phyloP scores from a whole-genome alignment of 2,888 invertebrate species.

The Rhodophaea formosa region DNA sequence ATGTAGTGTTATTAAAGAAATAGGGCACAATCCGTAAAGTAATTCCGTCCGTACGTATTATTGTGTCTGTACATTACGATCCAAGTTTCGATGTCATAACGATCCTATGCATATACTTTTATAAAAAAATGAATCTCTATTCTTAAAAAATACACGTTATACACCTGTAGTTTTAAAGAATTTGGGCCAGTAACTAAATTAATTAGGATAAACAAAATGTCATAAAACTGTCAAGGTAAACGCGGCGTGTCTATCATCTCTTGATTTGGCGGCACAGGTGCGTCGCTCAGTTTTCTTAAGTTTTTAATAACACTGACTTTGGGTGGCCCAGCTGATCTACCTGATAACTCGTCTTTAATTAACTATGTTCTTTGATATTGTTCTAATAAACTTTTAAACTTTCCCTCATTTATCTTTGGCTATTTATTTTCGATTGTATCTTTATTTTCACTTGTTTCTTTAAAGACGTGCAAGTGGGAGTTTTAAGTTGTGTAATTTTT shows the following conservation, averaged over 20 bases:
- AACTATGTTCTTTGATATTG: not conserved
- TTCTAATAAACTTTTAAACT: slow-evolving; percentile 7
- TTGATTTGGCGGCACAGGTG: slow-evolving; percentile 15
- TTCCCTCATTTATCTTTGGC: not conserved
- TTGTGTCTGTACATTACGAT: too few relatives aligned
- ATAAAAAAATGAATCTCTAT: too few relatives aligned
- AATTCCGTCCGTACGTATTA: too few relatives aligned
- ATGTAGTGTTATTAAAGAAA: too few relatives aligned
- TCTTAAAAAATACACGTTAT: too few relatives aligned
- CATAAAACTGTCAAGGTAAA: slow-evolving; percentile 15
- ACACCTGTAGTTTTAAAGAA: not conserved
- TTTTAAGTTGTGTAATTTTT: too few relatives aligned
- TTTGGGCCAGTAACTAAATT: not conserved
- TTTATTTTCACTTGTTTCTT: too few relatives aligned
- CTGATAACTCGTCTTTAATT: not conserved
- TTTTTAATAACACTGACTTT: slow-evolving; percentile 6
- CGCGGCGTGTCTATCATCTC: slow-evolving; percentile 10
- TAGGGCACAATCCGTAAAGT: too few relatives aligned
- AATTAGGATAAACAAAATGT: slow-evolving; percentile 8
- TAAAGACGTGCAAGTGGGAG: too few relatives aligned
- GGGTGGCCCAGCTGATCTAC: slow-evolving; percentile 13
- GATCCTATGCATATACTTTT: too few relatives aligned
- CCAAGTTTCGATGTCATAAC: too few relatives aligned
- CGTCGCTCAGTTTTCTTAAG: not conserved
- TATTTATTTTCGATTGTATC: too few relatives aligned